Conservation (phyloP, 2,113 vertebrate genomes). For the Scolopax mira region DNA sequence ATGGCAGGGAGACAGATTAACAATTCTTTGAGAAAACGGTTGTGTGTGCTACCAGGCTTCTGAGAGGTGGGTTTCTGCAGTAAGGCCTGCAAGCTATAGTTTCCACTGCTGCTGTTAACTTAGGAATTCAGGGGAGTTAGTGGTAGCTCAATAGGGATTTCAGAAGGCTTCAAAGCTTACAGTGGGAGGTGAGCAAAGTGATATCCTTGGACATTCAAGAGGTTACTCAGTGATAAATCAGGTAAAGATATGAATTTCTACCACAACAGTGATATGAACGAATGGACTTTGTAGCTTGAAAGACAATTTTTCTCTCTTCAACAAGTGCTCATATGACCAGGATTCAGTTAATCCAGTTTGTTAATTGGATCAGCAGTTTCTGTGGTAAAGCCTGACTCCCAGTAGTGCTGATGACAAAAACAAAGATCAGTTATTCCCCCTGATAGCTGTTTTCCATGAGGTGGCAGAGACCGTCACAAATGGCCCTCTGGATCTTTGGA, state of each 20-base stretch:
- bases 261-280: neutral
- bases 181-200: neutral
- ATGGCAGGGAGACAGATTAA: conserved; percentile 1
- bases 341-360: neutral
- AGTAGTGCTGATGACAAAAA: neutral
- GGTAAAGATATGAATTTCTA: neutral
- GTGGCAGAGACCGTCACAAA: rapidly evolving
- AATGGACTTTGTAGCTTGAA: neutral
- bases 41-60: neutral
- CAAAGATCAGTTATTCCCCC: neutral
- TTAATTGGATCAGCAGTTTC: neutral
- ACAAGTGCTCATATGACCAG: neutral
- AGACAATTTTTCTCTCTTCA: neutral
- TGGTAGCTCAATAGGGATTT: neutral
- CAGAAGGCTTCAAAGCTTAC: neutral
- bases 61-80: neutral
- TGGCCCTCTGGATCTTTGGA: neutral
- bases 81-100: neutral
- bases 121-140: neutral
- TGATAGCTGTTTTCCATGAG: neutral
- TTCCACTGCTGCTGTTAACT: conserved; percentile 15
- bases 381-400: neutral
- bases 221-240: neutral
- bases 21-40: conserved; percentile 7
- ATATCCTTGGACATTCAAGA: neutral